Base-by-base conservation (phyloP, 2,888 invertebrate genomes). In the Drosophila buzzatii region DNA sequence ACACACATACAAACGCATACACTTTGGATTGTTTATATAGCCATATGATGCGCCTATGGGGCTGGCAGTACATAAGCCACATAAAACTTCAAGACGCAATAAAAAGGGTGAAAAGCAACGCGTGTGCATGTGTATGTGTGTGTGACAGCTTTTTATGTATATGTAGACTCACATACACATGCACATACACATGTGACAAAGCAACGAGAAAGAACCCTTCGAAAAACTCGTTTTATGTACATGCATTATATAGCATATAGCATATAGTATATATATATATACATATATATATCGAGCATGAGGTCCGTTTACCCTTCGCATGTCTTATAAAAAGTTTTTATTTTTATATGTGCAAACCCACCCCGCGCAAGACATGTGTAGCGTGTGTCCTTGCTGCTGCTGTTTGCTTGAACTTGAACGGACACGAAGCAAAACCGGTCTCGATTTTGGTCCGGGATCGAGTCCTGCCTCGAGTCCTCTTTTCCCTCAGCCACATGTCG, bases 311-410 rank as follows among this genome's bases (percentile, higher is more conserved):
- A 79, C 85, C 85, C 85, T 84, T 74, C 63, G 59, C 68, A 79
- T 84, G 79, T 87, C 89, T 89, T 89, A 86, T 86, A 87, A 87
- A 86, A 87, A 87, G 59, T 89, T 89, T 89, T 87, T 89, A 89
- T 87, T 87, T 86, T 82, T 79, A 81, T 84, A 75, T 88, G 73
- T 70, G 55, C 37, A 84, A 84, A 89, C 82, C 82, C 85, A 86
- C 89, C 89, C 89, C 59, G 39, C 59, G 49, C 87, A 70, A 53
- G 64, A 66, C 70, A 51, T 70, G 67, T 66, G 56, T 66, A 68
- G 68, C 73, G 77, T 74, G 75, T 82, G 82, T 79, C 83, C 88
- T 85, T 79, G 81, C 77, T 75, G 81, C 76, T 18, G 49, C 49
- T 76, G 82, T 79, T 83, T 78, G 82, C 78, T 89, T 84, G 89